A percentile compares a stretch with the other conserved stretches of the same genome.
phyloP scores from a whole-genome alignment of 2,888 invertebrate genomes.

The Congeria kusceri region DNA sequence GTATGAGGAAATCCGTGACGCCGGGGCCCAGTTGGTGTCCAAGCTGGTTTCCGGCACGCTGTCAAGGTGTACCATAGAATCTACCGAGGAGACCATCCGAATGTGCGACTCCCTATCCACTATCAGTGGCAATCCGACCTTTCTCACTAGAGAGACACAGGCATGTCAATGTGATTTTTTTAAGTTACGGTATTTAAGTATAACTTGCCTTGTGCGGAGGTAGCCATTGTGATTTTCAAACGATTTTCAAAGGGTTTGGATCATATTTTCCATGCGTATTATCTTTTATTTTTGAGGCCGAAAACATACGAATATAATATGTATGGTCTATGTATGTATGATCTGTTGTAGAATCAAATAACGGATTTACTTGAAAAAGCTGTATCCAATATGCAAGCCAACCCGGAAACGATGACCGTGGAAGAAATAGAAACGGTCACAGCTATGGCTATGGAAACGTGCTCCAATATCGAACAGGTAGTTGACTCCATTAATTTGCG shows the following conservation, averaged over 20 bases:
- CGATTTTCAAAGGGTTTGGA: no score
- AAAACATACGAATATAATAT: no score
- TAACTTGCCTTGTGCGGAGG: no score
- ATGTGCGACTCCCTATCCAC: slow-evolving; percentile 8
- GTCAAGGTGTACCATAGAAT: slow-evolving; percentile 21
- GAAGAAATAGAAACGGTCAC: slow-evolving; percentile 24
- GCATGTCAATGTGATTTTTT: no score
- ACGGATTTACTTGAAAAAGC: slow-evolving; percentile 14
- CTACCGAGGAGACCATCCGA: slow-evolving; percentile 15
- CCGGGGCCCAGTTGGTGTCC: slow-evolving; percentile 4
- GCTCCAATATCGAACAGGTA: slow-evolving; percentile 40
- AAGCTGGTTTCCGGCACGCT: slow-evolving; percentile 17
- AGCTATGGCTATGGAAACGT: slow-evolving; percentile 14
- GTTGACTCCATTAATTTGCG: neutral
- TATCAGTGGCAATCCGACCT: neutral
- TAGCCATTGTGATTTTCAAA: no score
- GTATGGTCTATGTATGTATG: no score
- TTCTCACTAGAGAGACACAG: slow-evolving; percentile 31
- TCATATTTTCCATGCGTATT: no score
- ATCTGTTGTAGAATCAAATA: slow-evolving; percentile 18
- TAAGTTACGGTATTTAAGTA: no score
- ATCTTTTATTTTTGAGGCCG: no score
- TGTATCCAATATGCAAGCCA: neutral
- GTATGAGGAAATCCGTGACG: slow-evolving; percentile 36
- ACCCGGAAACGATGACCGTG: slow-evolving; percentile 17